phyloP scores from a whole-genome alignment of 2,888 invertebrate species.

The Platycheirus rosarum region DNA sequence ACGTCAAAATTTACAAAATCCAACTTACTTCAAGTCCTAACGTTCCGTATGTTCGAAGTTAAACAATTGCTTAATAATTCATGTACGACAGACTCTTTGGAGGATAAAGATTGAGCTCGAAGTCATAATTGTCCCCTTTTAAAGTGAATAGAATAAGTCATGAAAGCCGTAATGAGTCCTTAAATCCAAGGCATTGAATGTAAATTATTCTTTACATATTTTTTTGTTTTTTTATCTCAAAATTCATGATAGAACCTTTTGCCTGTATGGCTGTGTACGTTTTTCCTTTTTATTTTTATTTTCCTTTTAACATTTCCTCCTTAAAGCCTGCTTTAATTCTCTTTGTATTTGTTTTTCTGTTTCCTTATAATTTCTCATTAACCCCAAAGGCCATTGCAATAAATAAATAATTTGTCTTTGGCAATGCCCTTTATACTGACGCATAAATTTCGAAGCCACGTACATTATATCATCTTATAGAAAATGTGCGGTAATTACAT shows the following conservation, averaged over 20 bases:
- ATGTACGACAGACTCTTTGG: conserved; percentile 3
- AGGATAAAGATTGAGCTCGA: conserved; percentile 10
- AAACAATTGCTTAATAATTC: conserved; percentile 15
- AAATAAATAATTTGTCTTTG: conserved; percentile 72
- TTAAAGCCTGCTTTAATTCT: conserved; percentile 45
- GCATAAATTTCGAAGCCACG: conserved; percentile 25
- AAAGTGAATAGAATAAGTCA: conserved; percentile 64
- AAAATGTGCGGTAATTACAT: conserved; percentile 64
- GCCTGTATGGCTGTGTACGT: conserved; percentile 9
- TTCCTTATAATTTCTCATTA: conserved; percentile 37
- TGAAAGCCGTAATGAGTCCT: conserved; percentile 54
- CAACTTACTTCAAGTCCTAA: not conserved
- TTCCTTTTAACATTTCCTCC: conserved; percentile 22
- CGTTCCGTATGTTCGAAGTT: not conserved
- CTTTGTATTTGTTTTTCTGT: not conserved
- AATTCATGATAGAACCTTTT: conserved; percentile 29
- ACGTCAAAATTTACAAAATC: too few relatives aligned
- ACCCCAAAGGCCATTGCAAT: conserved; percentile 58
- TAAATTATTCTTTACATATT: conserved; percentile 37
- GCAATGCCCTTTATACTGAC: conserved; percentile 19
- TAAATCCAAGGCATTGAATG: conserved; percentile 59
- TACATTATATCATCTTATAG: conserved; percentile 1
- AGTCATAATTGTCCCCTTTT: conserved; percentile 65
- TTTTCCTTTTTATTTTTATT: conserved; percentile 8
- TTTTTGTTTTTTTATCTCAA: conserved; percentile 1